Evolutionary conservation across 2,797 vertebrate species (phyloP).

Genomic region (Sebastes iracundus): DNA sequence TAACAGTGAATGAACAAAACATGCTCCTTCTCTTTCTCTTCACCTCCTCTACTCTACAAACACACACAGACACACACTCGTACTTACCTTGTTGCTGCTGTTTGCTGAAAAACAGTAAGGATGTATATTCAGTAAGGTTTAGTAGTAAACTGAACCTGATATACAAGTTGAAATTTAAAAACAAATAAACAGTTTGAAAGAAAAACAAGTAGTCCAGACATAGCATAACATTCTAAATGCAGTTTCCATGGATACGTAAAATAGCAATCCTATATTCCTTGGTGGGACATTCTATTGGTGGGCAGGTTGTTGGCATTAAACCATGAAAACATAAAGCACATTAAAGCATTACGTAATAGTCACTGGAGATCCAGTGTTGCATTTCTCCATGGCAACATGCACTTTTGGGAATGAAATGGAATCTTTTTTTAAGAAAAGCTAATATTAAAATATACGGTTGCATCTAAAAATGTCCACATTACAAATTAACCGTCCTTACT

Average conservation of each 20-base stretch:
- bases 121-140: not conserved
- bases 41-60: not conserved
- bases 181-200: not conserved
- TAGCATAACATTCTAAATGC: not conserved
- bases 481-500: not conserved
- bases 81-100: not conserved
- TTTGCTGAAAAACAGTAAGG: not conserved
- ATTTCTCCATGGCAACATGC: not conserved
- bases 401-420: not conserved
- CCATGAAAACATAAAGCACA: not conserved
- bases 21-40: not conserved
- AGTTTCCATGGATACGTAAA: not conserved
- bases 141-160: not conserved
- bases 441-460: not conserved
- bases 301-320: not conserved
- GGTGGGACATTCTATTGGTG: not conserved
- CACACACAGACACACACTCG: not conserved
- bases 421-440: not conserved
- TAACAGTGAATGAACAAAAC: slow-evolving; percentile 3
- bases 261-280: not conserved
- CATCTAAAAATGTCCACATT: not conserved
- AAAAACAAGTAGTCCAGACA: not conserved
- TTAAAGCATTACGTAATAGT: not conserved
- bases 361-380: not conserved
- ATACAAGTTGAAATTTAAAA: not conserved